A percentile compares a stretch with the other conserved stretches of the same genome.
Conservation (phyloP, 2,888 invertebrate genomes). For the Lathronympha strigana region DNA sequence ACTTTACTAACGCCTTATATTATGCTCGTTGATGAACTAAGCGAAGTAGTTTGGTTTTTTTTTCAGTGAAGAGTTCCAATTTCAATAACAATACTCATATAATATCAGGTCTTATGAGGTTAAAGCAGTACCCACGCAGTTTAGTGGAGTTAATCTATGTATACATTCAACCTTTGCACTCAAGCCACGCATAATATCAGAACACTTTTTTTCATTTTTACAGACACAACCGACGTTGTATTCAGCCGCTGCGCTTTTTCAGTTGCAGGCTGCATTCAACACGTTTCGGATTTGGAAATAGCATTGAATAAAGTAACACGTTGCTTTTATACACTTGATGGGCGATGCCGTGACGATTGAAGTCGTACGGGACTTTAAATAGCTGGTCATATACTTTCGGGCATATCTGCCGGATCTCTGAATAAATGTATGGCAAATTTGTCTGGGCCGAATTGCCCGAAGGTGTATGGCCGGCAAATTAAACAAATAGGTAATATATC, state of each 20-base stretch:
- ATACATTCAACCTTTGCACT: constrained; percentile 9
- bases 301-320: constrained; percentile 53
- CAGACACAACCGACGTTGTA: constrained; percentile 50
- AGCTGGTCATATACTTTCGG: too few species aligned
- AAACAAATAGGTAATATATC: too few species aligned
- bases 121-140: not conserved
- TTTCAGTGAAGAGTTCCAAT: too few species aligned
- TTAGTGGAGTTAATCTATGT: constrained; percentile 1
- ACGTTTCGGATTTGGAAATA: constrained; percentile 52
- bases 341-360: constrained; percentile 4
- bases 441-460: not conserved
- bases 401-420: too few species aligned
- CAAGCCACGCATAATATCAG: constrained; percentile 38
- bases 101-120: not conserved
- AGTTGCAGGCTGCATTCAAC: constrained; percentile 53
- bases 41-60: too few species aligned
- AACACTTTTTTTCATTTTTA: constrained; percentile 43
- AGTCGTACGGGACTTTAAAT: not conserved
- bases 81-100: too few species aligned
- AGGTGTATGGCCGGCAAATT: not conserved
- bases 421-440: not conserved
- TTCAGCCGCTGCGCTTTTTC: constrained; percentile 52
- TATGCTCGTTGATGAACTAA: too few species aligned
- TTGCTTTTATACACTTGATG: constrained; percentile 42
- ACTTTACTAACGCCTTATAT: too few species aligned